Evolutionary conservation across 2,888 invertebrate species (phyloP).

Genomic region (Heliconius aoede): DNA sequence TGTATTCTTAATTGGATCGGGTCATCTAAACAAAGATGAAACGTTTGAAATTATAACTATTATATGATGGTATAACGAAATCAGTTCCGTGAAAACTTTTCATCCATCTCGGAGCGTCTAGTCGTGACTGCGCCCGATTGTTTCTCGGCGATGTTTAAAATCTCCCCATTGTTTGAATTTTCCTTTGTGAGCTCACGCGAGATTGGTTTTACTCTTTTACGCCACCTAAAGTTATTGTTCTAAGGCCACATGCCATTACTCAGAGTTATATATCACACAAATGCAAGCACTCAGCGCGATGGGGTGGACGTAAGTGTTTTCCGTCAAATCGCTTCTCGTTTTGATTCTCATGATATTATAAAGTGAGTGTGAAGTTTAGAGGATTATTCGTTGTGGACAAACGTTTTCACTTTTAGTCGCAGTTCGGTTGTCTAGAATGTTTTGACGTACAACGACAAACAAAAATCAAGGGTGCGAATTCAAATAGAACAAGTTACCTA

Average conservation of each 20-base stretch:
- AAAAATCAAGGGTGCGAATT: not conserved
- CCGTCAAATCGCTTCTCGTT: constrained; percentile 55
- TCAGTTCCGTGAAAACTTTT: constrained; percentile 49
- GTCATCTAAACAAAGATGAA: constrained; percentile 53
- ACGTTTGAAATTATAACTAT: constrained; percentile 44
- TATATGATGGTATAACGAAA: constrained; percentile 41
- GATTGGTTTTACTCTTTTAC: constrained; percentile 78
- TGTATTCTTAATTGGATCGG: constrained; percentile 69
- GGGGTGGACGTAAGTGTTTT: constrained; percentile 69
- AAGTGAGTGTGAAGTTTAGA: constrained; percentile 3
- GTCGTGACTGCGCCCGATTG: constrained; percentile 46
- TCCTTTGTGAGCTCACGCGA: constrained; percentile 63
- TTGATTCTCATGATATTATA: constrained; percentile 25
- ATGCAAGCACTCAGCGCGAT: constrained; percentile 65
- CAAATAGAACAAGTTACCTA: too few species aligned
- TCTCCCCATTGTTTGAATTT: constrained; percentile 63
- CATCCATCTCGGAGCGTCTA: constrained; percentile 48
- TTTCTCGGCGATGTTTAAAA: constrained; percentile 50
- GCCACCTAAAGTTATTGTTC: constrained; percentile 76
- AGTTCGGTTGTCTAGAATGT: not conserved
- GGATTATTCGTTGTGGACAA: not conserved
- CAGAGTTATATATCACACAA: constrained; percentile 73
- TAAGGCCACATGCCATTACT: constrained; percentile 75
- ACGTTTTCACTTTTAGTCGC: not conserved
- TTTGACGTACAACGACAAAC: not conserved